Conservation (phyloP, 1,140 invertebrate genomes). For the Battus philenor region DNA sequence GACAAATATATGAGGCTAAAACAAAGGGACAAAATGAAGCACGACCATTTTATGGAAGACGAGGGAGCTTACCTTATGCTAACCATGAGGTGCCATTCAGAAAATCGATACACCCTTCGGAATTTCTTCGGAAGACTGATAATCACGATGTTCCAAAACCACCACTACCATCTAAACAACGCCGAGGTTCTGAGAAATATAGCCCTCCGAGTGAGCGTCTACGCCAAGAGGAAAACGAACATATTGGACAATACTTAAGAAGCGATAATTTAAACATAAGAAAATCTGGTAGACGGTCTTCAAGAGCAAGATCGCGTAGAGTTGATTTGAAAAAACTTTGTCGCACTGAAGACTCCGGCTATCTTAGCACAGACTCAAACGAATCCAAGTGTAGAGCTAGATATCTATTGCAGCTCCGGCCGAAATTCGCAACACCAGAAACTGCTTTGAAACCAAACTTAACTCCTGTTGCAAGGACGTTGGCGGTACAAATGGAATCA, state of each 20-base stretch:
- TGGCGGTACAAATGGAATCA: conserved; percentile 50
- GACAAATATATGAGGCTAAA: conserved; percentile 87
- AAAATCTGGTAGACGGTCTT: conserved; percentile 55
- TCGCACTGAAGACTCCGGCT: conserved; percentile 80
- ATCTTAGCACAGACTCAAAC: conserved; percentile 83
- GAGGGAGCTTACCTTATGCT: conserved; percentile 45
- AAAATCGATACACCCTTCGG: conserved; percentile 38
- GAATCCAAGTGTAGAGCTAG: conserved; percentile 68
- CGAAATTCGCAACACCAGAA: conserved; percentile 44
- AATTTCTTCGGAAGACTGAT: conserved; percentile 39
- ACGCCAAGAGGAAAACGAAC: conserved; percentile 53
- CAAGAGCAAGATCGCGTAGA: conserved; percentile 54
- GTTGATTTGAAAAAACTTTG: conserved; percentile 62
- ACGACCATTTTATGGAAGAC: conserved; percentile 44
- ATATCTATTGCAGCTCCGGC: conserved; percentile 65
- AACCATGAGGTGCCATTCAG: conserved; percentile 42
- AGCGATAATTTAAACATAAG: conserved; percentile 53
- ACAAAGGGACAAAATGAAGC: conserved; percentile 54
- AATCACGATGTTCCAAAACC: conserved; percentile 49
- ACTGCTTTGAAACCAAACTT: conserved; percentile 23
- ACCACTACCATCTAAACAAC: conserved; percentile 77
- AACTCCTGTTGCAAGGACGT: conserved; percentile 27
- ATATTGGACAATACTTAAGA: conserved; percentile 43
- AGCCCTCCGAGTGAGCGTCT: conserved; percentile 54
- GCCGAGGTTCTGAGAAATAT: conserved; percentile 40